Evolutionary conservation across 2,113 vertebrate species (phyloP), one percentile per base, ranked within the genome.

Genomic region (Podilymbus podiceps): DNA sequence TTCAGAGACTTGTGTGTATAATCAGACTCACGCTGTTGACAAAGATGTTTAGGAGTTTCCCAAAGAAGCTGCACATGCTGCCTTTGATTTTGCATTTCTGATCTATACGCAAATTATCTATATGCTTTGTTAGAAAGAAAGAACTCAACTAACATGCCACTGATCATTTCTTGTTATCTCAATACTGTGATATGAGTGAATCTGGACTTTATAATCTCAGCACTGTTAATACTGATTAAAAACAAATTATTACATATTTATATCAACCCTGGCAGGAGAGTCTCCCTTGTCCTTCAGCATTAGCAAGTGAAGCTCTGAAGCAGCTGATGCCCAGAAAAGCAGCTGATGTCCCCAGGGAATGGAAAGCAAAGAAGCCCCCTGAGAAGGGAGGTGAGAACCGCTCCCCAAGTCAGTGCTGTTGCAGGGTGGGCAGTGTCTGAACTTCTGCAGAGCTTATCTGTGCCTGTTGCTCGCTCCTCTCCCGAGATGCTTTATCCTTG

Each of bases 191-290:
- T 31, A 30, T 67, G 85, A 96, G 76, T 19, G 11, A 60, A 92
- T 68, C 90, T 96, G 96, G 96, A 95, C 92, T 95, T 38, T n/a
- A 79, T 90, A 88, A 95, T 96, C 89, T 91, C 94, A 95, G 90
- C 93, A 89, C 87, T 96, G 92, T 71, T 97, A 96, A 95, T 91
- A 78, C 79, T 60, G 55, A 94, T 95, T 97, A 94, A 95, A 97
- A 88, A 6, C 88, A 93, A 96, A 95, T 94, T 75, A 94, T 92
- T 95, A 31, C 79, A 75, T 56, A 94, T 96, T 96, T 89, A 19
- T 88, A 96, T 91, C 90, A 71, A 15, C 8, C 49, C 71, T 92
- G 88, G 87, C 90, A 94, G 96, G 63, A 85, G 77, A 88, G 63
- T 24, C 86, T 95, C 86, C 71, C 91, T 22, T 91, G 93, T 97